Conservation (phyloP, 1,140 invertebrate species). For the Cotesia typhae region DNA sequence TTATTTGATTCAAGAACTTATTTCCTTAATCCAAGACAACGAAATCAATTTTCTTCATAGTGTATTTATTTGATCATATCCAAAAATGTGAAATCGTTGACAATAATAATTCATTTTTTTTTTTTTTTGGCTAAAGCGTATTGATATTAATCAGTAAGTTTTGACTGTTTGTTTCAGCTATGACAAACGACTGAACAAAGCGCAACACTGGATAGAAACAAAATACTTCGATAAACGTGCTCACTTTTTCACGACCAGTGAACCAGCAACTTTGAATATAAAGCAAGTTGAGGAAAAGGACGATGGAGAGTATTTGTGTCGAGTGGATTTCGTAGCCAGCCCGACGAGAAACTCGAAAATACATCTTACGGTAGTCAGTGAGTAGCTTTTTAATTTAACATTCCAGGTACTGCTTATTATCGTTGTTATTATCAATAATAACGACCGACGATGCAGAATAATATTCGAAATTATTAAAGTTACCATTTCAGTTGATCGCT, state of each 20-base stretch:
- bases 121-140: too few relatives aligned
- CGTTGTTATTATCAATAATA: slow-evolving; percentile 12
- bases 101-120: too few relatives aligned
- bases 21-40: too few relatives aligned
- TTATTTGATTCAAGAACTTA: too few relatives aligned
- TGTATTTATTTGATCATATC: too few relatives aligned
- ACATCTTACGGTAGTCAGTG: slow-evolving; percentile 83
- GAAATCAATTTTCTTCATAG: too few relatives aligned
- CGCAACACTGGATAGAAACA: slow-evolving; percentile 70
- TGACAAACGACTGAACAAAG: slow-evolving; percentile 68
- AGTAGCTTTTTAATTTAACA: slow-evolving; percentile 60
- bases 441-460: too few relatives aligned
- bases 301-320: slow-evolving; percentile 78
- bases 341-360: slow-evolving; percentile 83
- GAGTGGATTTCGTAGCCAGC: slow-evolving; percentile 83
- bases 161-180: slow-evolving; percentile 66
- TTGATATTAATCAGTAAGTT: not conserved
- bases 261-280: slow-evolving; percentile 72
- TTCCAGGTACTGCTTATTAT: not conserved
- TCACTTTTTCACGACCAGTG: slow-evolving; percentile 66
- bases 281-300: slow-evolving; percentile 73
- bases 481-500: too few relatives aligned
- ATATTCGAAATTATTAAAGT: too few relatives aligned
- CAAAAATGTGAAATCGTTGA: too few relatives aligned
- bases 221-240: slow-evolving; percentile 69